Evolutionary conservation across 2,888 invertebrate species (phyloP).

Genomic region (Chloromyia formosa): DNA sequence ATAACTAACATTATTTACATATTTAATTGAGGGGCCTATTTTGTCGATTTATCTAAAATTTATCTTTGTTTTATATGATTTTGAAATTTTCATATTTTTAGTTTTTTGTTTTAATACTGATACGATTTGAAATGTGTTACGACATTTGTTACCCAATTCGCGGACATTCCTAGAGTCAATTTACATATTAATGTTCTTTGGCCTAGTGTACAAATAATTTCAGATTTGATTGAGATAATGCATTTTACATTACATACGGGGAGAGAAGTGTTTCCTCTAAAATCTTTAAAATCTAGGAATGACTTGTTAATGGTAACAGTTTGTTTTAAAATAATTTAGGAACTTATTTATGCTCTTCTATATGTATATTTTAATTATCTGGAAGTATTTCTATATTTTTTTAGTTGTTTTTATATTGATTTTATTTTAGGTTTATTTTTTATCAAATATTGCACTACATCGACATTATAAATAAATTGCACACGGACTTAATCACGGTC

Average conservation of each 20-base stretch:
- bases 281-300: background rate
- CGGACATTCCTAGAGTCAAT: too few relatives aligned
- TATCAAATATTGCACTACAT: conserved; percentile 2
- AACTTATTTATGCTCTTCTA: conserved; percentile 55
- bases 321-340: conserved; percentile 49
- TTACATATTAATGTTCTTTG: too few relatives aligned
- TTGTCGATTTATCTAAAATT: too few relatives aligned
- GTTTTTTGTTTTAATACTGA: too few relatives aligned
- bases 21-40: too few relatives aligned
- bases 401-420: conserved; percentile 14
- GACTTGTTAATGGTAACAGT: background rate
- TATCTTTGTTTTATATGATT: too few relatives aligned
- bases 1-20: too few relatives aligned
- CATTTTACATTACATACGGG: background rate
- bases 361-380: conserved; percentile 50
- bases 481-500: background rate
- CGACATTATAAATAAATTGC: background rate
- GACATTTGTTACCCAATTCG: too few relatives aligned
- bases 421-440: background rate
- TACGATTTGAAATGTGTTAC: too few relatives aligned
- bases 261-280: background rate
- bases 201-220: too few relatives aligned
- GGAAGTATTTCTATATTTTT: conserved; percentile 16
- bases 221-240: background rate
- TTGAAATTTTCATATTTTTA: too few relatives aligned